Base-by-base conservation (phyloP, 2,888 invertebrate genomes). In the Dendrolimus houi region DNA sequence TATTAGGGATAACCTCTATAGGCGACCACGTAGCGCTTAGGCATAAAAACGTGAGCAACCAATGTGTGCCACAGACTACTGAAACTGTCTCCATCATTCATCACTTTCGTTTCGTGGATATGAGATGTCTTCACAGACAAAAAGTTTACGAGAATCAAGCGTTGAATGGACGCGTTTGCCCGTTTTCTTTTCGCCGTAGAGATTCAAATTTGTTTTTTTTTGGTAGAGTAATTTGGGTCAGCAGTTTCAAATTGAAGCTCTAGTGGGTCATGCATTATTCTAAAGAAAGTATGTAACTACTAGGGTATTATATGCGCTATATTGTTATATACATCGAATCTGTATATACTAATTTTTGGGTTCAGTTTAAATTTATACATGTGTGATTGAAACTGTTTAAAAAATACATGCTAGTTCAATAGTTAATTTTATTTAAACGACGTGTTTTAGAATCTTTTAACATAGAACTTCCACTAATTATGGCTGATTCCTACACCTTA, bases 81-180 rank as follows among this genome's bases (percentile, higher is more conserved):
- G 9, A 54, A 41, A 54, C 54, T 13, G 14, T 17, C 41, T 47
- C 42, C 17, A 47, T 17, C 55, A 17, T 55, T 47, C 55, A 55
- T 55, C 55, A 55, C 14, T 55, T 55, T 8, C 55, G 52, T 47
- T 17, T 55, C 29, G 14, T 55, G 14, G 14, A 47, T 40, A 55
- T 55, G 55, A 47, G 55, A 55, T 42, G 29, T 8, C 47, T n/a
- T 47, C 41, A 55, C 47, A 47, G 42, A 52, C 55, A 55, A 10
- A 55, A 55, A 47, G 6, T 12, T 47, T 47, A 47, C 47, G 47
- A 47, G 47, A 47, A 47, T 47, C 47, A 9, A 47, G 47, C 6
- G 9, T 47, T 47, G 47, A 47, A 47, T 47, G 12, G 47, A 29
- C 29, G 9, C 47, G 47, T 47, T 47, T 47, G 47, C 47, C 47